Conservation (phyloP, 1,140 invertebrate genomes). For the Doryteuthis pealeii region DNA sequence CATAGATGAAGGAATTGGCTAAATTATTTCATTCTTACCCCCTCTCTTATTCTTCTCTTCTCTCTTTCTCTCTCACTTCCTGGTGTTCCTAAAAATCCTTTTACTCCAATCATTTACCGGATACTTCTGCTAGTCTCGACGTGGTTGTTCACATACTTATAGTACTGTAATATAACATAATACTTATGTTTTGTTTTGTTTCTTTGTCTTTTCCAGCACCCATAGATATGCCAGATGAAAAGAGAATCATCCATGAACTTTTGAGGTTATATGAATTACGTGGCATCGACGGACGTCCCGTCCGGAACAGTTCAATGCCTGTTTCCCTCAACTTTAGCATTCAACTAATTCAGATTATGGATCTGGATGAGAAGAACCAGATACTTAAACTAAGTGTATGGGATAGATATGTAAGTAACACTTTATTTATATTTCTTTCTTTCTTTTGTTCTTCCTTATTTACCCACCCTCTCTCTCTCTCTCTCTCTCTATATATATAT, state of each 20-base stretch:
- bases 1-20: too few species aligned
- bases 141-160: too few species aligned
- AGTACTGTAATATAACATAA: too few species aligned
- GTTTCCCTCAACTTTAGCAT: conserved; percentile 45
- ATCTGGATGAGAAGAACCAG: conserved; percentile 53
- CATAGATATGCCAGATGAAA: conserved; percentile 47
- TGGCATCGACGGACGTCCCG: conserved; percentile 49
- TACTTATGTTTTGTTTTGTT: conserved; percentile 42
- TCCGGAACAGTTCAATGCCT: conserved; percentile 46
- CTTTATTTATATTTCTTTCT: conserved; percentile 24
- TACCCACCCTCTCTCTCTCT: too few species aligned
- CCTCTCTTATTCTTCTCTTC: too few species aligned
- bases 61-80: too few species aligned
- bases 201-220: conserved; percentile 16
- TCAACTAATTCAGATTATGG: conserved; percentile 51
- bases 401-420: conserved; percentile 51
- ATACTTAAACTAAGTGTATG: conserved; percentile 51
- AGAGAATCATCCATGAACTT: conserved; percentile 52
- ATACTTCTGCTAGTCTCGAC: too few species aligned
- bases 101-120: too few species aligned
- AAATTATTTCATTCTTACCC: too few species aligned
- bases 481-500: too few species aligned
- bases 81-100: too few species aligned
- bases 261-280: conserved; percentile 44
- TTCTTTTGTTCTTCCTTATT: neutral